Evolutionary conservation across 2,113 vertebrate species (phyloP).

Genomic region (Paraplagusia blochii): DNA sequence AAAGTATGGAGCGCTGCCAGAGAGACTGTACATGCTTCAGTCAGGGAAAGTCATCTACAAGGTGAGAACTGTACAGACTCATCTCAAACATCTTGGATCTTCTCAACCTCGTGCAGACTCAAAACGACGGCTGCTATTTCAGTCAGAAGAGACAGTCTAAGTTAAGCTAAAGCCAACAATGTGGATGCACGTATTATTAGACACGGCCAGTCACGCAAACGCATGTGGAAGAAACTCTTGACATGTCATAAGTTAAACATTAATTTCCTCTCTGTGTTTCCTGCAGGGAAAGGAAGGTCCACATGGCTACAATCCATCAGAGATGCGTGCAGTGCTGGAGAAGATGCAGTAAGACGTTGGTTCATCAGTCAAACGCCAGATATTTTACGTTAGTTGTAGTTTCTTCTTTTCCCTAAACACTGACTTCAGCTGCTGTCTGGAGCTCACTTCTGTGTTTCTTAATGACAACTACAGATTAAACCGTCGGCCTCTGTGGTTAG

Average conservation of each 20-base stretch:
- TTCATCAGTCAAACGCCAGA: background rate
- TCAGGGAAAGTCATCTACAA: conserved; percentile 84
- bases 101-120: no score
- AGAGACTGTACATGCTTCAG: conserved; percentile 86
- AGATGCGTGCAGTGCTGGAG: conserved; percentile 82
- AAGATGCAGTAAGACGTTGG: conserved; percentile 66
- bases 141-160: background rate
- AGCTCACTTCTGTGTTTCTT: conserved; percentile 37
- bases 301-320: conserved; percentile 82
- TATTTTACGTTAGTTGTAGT: background rate
- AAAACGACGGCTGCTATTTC: no score
- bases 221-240: conserved; percentile 4
- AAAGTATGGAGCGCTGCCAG: conserved; percentile 84
- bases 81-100: no score
- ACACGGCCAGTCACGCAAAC: background rate
- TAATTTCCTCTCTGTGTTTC: conserved; percentile 16
- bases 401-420: background rate
- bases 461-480: conserved; percentile 70
- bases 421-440: background rate
- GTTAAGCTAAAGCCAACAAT: background rate
- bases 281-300: conserved; percentile 83
- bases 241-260: background rate
- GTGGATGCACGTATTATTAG: background rate
- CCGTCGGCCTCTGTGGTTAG: conserved; percentile 59
- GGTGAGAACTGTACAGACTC: conserved; percentile 66